phyloP scores from a whole-genome alignment of 1,140 invertebrate genomes.

The Calephelis nemesis region DNA sequence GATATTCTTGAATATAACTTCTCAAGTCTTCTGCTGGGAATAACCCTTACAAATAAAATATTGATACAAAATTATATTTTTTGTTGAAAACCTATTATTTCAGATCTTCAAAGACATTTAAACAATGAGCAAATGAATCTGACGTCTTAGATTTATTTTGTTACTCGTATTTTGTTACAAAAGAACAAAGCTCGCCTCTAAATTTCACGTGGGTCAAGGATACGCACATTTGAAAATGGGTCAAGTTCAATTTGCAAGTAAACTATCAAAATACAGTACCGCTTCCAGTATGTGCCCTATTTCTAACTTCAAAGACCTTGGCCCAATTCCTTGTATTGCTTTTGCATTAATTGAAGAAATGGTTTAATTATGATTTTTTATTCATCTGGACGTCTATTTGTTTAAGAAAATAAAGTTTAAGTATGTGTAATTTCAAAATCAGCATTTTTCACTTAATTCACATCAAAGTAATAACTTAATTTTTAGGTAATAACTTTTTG shows the following conservation, averaged over 20 bases:
- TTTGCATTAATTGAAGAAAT: constrained; percentile 1
- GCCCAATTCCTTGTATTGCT: background rate
- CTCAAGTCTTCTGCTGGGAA: too few relatives aligned
- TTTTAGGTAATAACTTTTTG: too few relatives aligned
- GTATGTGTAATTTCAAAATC: too few relatives aligned
- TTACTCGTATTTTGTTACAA: background rate
- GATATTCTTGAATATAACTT: too few relatives aligned
- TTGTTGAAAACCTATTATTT: too few relatives aligned
- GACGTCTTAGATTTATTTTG: background rate
- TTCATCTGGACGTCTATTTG: background rate
- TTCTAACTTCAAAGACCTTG: constrained; percentile 7
- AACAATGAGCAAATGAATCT: background rate
- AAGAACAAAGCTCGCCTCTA: background rate
- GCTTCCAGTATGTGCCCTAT: background rate
- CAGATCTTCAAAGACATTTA: too few relatives aligned
- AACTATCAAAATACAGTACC: constrained; percentile 7
- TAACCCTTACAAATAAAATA: too few relatives aligned
- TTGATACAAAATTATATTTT: too few relatives aligned
- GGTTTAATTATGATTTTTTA: background rate
- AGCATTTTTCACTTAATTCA: too few relatives aligned
- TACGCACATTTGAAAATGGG: background rate
- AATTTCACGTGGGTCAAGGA: background rate
- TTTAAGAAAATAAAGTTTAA: too few relatives aligned
- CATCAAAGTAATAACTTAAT: too few relatives aligned
- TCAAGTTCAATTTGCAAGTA: constrained; percentile 6